Evolutionary conservation across 2,113 vertebrate species (phyloP).

Genomic region (Illadopsis cleaveri): DNA sequence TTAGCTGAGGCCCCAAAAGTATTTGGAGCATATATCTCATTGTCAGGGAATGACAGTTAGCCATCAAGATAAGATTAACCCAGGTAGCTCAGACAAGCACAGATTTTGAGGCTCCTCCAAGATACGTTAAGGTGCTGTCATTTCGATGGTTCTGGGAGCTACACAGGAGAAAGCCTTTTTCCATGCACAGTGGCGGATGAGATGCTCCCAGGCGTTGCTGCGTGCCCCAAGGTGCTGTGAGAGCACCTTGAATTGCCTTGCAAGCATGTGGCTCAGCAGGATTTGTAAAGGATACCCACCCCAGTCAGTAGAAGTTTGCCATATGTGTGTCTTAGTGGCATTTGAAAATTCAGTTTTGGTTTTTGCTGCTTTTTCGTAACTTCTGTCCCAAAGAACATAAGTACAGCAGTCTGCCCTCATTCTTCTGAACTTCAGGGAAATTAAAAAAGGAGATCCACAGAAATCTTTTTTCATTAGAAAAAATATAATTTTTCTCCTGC

Average conservation of each 20-base stretch:
- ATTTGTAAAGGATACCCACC: neutral
- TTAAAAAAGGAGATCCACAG: neutral
- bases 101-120: neutral
- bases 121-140: accelerated
- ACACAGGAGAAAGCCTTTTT: neutral
- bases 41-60: neutral
- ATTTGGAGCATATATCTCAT: neutral
- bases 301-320: neutral
- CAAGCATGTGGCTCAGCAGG: neutral
- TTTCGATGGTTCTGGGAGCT: neutral
- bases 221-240: neutral
- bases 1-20: neutral
- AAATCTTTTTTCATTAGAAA: neutral
- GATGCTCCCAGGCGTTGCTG: neutral
- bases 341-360: neutral
- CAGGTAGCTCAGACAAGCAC: neutral
- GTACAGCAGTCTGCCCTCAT: neutral
- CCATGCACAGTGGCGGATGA: neutral
- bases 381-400: neutral
- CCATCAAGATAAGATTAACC: neutral
- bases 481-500: neutral
- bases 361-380: neutral
- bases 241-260: neutral
- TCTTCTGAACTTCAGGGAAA: neutral
- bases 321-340: accelerated